phyloP scores from a whole-genome alignment of 2,888 invertebrate genomes.

The Dinocampus coccinellae region DNA sequence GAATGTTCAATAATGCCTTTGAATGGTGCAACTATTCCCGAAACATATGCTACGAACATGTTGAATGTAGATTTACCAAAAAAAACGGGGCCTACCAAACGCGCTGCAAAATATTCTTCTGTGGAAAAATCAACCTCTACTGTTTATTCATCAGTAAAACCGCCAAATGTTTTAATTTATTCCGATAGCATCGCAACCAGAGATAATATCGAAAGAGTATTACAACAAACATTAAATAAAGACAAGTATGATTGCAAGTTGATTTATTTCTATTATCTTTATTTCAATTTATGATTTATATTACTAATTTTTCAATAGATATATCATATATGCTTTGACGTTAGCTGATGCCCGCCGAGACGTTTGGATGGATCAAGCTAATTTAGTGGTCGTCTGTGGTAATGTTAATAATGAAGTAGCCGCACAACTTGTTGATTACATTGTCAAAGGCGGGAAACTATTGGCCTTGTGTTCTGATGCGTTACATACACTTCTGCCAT shows the following conservation, averaged over 20 bases:
- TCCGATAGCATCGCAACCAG: constrained; percentile 82
- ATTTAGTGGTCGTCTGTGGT: constrained; percentile 84
- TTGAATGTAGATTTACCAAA: background rate
- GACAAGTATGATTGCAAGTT: constrained; percentile 74
- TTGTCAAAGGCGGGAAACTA: constrained; percentile 81
- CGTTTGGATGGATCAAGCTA: constrained; percentile 77
- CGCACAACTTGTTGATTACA: constrained; percentile 78
- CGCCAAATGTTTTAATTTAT: constrained; percentile 85
- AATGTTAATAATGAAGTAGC: constrained; percentile 78
- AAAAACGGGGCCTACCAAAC: background rate
- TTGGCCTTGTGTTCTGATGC: constrained; percentile 86
- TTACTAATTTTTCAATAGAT: constrained; percentile 57
- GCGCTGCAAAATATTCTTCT: constrained; percentile 1
- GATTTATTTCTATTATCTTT: constrained; percentile 15
- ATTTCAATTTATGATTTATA: constrained; percentile 28
- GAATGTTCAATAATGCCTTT: background rate
- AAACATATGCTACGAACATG: background rate
- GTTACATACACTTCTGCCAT: constrained; percentile 81
- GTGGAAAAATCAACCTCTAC: background rate
- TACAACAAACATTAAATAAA: constrained; percentile 78
- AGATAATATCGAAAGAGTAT: constrained; percentile 80
- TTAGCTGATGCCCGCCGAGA: constrained; percentile 68
- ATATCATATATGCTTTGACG: constrained; percentile 69
- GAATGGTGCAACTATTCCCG: background rate
- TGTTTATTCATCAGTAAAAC: constrained; percentile 72